Evolutionary conservation across 92 coral and sea anemone genomes (phyloP).

Genomic region (Epizoanthus stellaris): DNA sequence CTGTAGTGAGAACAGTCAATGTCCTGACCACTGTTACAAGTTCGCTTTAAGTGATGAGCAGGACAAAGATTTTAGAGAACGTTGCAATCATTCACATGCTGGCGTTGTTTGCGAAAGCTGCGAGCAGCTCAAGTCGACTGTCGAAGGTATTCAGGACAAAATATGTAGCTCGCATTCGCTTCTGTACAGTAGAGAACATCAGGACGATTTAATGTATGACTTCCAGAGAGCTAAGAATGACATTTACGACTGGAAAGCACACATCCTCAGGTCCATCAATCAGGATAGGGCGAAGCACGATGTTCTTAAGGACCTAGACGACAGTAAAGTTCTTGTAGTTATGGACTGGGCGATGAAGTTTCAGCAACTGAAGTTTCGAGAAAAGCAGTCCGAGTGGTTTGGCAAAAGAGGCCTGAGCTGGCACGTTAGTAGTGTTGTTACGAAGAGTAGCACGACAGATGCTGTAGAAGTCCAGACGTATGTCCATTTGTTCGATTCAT

Average conservation of each 20-base stretch:
- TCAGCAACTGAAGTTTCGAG: constrained; percentile 60
- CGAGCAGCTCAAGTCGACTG: constrained; percentile 22
- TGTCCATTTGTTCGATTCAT: constrained; percentile 31
- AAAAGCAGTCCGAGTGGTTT: constrained; percentile 76
- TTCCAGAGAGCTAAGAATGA: constrained; percentile 48
- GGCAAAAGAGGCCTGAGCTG: constrained; percentile 69
- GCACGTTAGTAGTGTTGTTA: constrained; percentile 67
- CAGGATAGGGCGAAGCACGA: constrained; percentile 78
- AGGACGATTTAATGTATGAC: constrained; percentile 53
- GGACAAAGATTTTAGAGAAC: constrained; percentile 33
- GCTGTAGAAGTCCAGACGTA: constrained; percentile 13
- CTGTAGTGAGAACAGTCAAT: constrained; percentile 4
- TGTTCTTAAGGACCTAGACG: constrained; percentile 32
- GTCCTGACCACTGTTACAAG: constrained; percentile 55
- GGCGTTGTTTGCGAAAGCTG: constrained; percentile 41
- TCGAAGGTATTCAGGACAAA: constrained; percentile 38
- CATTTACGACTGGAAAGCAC: constrained; percentile 66
- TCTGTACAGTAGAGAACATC: constrained; percentile 51
- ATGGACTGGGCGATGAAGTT: constrained; percentile 86
- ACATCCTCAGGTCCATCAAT: constrained; percentile 68
- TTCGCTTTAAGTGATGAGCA: constrained; percentile 56
- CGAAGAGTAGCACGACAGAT: background rate
- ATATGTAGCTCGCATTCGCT: background rate
- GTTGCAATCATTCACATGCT: constrained; percentile 46
- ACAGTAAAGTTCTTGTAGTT: constrained; percentile 45